Conservation (phyloP, 2,888 invertebrate species). For the Lamproptera curius region DNA sequence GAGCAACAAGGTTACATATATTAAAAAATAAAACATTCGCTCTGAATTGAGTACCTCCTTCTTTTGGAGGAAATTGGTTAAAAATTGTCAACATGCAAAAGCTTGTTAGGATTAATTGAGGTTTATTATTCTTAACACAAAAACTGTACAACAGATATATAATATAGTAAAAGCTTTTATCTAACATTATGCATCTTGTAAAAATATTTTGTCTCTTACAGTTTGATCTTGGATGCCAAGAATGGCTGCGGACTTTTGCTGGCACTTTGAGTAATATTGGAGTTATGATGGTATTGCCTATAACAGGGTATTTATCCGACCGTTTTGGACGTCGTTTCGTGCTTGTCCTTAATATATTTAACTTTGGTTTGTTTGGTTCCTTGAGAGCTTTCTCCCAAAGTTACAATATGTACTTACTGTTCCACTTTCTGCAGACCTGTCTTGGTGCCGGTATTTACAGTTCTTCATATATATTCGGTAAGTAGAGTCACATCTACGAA, state of each 20-base stretch:
- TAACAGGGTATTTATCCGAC: conserved; percentile 81
- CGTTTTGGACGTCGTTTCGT: conserved; percentile 62
- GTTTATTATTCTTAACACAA: too few relatives aligned
- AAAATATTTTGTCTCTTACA: conserved; percentile 46
- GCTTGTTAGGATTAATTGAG: too few relatives aligned
- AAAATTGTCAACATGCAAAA: too few relatives aligned
- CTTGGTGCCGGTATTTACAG: conserved; percentile 74
- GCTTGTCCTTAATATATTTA: conserved; percentile 46
- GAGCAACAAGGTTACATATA: too few relatives aligned
- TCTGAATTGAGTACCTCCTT: too few relatives aligned
- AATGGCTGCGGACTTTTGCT: conserved; percentile 81
- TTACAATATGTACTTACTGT: conserved; percentile 71
- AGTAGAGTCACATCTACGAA: too few relatives aligned
- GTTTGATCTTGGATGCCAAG: conserved; percentile 77
- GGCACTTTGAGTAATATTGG: conserved; percentile 82
- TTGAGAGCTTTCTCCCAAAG: conserved; percentile 75
- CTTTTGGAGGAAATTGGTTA: too few relatives aligned
- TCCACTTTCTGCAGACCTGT: conserved; percentile 74
- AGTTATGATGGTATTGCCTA: conserved; percentile 79
- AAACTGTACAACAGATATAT: too few relatives aligned
- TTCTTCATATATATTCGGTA: conserved; percentile 62
- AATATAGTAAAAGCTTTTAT: too few relatives aligned
- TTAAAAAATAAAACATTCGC: too few relatives aligned
- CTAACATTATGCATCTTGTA: too few relatives aligned
- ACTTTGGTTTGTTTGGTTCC: conserved; percentile 60